Percentiles rank a stretch among this genome's conserved stretches.
Evolutionary conservation across 2,113 vertebrate species (phyloP).

Genomic region (Morone saxatilis): DNA sequence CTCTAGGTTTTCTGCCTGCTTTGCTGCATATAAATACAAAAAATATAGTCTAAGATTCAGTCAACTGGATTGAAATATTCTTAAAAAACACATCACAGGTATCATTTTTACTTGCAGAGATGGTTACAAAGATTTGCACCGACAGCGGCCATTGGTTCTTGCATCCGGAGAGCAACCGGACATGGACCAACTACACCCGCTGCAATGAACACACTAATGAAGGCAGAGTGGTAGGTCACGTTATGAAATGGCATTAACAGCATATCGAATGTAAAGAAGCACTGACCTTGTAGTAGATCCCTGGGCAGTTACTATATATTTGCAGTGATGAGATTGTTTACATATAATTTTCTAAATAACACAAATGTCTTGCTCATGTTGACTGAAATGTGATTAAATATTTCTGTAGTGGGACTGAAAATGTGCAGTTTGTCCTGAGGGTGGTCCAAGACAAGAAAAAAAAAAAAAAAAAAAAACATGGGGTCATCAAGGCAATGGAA

Average conservation of each 20-base stretch:
- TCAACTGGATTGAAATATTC: background rate
- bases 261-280: background rate
- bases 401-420: background rate
- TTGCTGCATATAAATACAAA: background rate
- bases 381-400: background rate
- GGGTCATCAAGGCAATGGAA: background rate
- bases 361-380: background rate
- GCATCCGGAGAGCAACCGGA: constrained; percentile 94
- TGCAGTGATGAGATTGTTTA: background rate
- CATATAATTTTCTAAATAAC: background rate
- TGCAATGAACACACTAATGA: constrained; percentile 89
- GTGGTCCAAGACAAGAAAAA: too few relatives aligned
- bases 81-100: background rate
- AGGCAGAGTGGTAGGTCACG: constrained; percentile 88
- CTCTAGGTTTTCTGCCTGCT: background rate
- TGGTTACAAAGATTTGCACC: constrained; percentile 94
- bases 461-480: background rate
- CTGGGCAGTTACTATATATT: background rate
- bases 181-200: constrained; percentile 95
- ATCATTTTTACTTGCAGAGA: constrained; percentile 85
- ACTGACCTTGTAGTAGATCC: background rate
- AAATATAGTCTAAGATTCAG: background rate
- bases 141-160: constrained; percentile 92
- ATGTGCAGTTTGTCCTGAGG: background rate
- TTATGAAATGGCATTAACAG: background rate